These are phyloP conservation scores for Tigriopus japonicus DNA, from an alignment of 1,140 invertebrate species.

Conservation along the genomic window DNA sequence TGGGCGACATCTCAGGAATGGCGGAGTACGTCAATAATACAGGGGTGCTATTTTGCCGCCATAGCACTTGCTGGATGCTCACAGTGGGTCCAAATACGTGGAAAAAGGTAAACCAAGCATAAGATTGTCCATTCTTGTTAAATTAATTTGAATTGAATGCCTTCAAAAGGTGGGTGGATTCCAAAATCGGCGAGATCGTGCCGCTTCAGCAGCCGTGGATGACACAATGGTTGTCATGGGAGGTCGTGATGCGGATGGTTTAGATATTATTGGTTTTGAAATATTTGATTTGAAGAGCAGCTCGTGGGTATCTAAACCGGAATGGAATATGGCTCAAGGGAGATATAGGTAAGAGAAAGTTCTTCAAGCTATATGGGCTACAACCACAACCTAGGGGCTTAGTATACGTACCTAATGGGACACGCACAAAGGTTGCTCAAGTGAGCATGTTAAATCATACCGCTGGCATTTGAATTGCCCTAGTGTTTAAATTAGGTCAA, in stretches of 20 bases:
- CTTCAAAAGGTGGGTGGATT: not conserved
- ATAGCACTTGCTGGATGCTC: slow-evolving; percentile 7
- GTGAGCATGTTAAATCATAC: too few relatives aligned
- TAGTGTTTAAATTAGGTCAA: too few relatives aligned
- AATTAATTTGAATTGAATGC: not conserved
- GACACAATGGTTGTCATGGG: slow-evolving; percentile 5
- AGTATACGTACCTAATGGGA: too few relatives aligned
- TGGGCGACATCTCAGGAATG: slow-evolving; percentile 3
- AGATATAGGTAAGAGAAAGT: slow-evolving; percentile 5
- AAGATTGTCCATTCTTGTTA: too few relatives aligned
- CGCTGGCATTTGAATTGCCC: too few relatives aligned
- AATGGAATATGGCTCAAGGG: slow-evolving; percentile 8
- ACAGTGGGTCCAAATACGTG: not conserved
- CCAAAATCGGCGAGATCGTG: not conserved
- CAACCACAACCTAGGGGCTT: too few relatives aligned
- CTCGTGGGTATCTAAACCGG: not conserved
- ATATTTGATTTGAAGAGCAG: not conserved
- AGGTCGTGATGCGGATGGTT: not conserved
- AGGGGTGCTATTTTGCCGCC: slow-evolving; percentile 6
- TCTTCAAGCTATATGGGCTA: too few relatives aligned
- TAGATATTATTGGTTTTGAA: slow-evolving; percentile 2
- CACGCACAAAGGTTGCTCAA: too few relatives aligned
- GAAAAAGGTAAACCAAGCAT: slow-evolving; percentile 6
- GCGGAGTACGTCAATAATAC: not conserved
- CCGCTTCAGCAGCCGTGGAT: slow-evolving; percentile 1